These are phyloP conservation scores for Drosophila sp. DNA, from an alignment of 1,140 invertebrate genomes.

Conservation along the genomic window DNA sequence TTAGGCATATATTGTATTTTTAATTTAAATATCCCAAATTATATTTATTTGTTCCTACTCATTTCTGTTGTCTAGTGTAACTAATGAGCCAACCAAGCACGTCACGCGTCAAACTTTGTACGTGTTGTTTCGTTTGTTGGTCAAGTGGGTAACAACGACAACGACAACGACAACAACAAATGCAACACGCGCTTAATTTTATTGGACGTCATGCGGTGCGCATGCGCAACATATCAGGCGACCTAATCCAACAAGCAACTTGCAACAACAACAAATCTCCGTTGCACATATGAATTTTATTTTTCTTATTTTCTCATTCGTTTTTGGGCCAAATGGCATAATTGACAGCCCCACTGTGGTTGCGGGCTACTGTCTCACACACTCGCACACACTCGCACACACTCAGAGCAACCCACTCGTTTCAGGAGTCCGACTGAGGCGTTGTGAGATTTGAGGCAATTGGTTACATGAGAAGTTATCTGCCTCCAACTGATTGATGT, in stretches of 20 bases:
- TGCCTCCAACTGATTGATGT: constrained; percentile 37
- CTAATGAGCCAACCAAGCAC: constrained; percentile 57
- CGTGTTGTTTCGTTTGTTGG: constrained; percentile 82
- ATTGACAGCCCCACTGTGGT: constrained; percentile 63
- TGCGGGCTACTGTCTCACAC: constrained; percentile 28
- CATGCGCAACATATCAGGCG: constrained; percentile 67
- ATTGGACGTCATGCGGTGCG: constrained; percentile 77
- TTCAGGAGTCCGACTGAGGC: neutral
- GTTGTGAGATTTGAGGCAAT: constrained; percentile 30
- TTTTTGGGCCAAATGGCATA: constrained; percentile 81
- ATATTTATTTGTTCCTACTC: neutral
- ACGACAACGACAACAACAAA: constrained; percentile 71
- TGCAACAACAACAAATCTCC: constrained; percentile 36
- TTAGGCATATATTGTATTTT: neutral
- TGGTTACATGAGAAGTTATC: constrained; percentile 17
- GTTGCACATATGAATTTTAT: constrained; percentile 35
- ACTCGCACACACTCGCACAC: neutral
- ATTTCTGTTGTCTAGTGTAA: constrained; percentile 51
- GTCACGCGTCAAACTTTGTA: constrained; percentile 78
- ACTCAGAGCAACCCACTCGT: constrained; percentile 31
- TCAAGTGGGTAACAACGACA: constrained; percentile 64
- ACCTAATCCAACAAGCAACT: constrained; percentile 35
- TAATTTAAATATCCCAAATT: neutral
- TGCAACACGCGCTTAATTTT: constrained; percentile 82
- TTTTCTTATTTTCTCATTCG: constrained; percentile 21